phyloP scores from a whole-genome alignment of 1,140 invertebrate genomes.

The Ectropis grisescens region DNA sequence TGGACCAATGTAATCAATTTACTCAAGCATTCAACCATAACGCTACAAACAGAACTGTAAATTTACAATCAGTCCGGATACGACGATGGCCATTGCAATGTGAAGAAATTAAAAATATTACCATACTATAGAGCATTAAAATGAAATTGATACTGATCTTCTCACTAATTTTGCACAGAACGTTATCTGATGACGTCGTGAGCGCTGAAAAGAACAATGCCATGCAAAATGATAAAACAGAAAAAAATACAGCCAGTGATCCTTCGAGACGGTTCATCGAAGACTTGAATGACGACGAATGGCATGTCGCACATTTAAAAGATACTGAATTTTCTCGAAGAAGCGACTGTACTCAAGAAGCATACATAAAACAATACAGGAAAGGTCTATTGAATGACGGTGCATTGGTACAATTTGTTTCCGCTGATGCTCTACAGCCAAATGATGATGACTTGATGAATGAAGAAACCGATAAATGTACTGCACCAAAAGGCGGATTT shows the following conservation, averaged over 20 bases:
- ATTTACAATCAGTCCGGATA: too few relatives aligned
- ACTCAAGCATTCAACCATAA: too few relatives aligned
- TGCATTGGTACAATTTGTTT: conserved; percentile 33
- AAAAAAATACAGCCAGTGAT: too few relatives aligned
- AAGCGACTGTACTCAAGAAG: conserved; percentile 16
- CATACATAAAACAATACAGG: conserved; percentile 25
- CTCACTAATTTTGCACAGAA: too few relatives aligned
- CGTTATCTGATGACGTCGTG: conserved; percentile 1
- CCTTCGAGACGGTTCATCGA: conserved; percentile 25
- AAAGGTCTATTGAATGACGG: conserved; percentile 28
- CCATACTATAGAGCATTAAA: too few relatives aligned
- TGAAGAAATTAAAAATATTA: too few relatives aligned
- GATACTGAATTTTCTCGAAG: conserved; percentile 13
- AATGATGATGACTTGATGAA: conserved; percentile 15
- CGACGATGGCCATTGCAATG: too few relatives aligned
- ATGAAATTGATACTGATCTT: too few relatives aligned
- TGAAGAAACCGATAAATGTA: conserved; percentile 1
- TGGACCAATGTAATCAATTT: too few relatives aligned
- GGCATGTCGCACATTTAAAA: conserved; percentile 35
- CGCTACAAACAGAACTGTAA: too few relatives aligned
- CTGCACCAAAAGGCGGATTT: too few relatives aligned
- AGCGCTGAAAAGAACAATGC: conserved; percentile 6
- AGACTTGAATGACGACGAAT: conserved; percentile 29
- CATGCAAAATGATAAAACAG: conserved; percentile 2
- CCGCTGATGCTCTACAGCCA: conserved; percentile 24